Conservation (phyloP, 2,797 vertebrate species). For the Varecia variegata region DNA sequence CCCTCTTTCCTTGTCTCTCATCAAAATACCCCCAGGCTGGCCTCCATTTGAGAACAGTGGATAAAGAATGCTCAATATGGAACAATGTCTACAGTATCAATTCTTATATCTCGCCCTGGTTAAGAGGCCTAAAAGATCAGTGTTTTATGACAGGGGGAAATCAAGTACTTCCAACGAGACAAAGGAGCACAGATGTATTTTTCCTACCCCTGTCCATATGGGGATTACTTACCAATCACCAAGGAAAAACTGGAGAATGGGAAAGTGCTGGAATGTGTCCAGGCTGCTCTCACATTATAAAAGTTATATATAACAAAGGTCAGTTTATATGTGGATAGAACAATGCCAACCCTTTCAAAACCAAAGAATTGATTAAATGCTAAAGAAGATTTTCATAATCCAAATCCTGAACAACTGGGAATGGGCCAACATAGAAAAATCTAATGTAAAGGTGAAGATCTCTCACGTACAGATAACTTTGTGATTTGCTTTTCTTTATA, state of each 20-base stretch:
- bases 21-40: not conserved
- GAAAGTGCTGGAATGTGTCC: conserved; percentile 90
- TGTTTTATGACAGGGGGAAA: conserved; percentile 93
- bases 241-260: conserved; percentile 93
- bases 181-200: conserved; percentile 90
- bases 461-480: not conserved
- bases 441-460: not conserved
- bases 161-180: conserved; percentile 93
- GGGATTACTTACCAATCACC: conserved; percentile 31
- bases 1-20: not conserved
- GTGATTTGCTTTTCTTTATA: not conserved
- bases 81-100: not conserved
- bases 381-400: conserved; percentile 67
- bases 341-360: conserved; percentile 74
- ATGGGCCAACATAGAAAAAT: not conserved
- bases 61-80: not conserved
- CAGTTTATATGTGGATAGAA: conserved; percentile 83
- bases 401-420: not conserved
- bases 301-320: conserved; percentile 91
- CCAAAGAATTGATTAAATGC: conserved; percentile 82
- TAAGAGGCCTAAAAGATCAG: conserved; percentile 81
- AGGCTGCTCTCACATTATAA: conserved; percentile 91
- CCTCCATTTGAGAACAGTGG: not conserved
- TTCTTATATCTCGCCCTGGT: not conserved
- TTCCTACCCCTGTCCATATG: conserved; percentile 85